Base-by-base conservation (phyloP, 2,113 vertebrate species). In the Tyto alba region DNA sequence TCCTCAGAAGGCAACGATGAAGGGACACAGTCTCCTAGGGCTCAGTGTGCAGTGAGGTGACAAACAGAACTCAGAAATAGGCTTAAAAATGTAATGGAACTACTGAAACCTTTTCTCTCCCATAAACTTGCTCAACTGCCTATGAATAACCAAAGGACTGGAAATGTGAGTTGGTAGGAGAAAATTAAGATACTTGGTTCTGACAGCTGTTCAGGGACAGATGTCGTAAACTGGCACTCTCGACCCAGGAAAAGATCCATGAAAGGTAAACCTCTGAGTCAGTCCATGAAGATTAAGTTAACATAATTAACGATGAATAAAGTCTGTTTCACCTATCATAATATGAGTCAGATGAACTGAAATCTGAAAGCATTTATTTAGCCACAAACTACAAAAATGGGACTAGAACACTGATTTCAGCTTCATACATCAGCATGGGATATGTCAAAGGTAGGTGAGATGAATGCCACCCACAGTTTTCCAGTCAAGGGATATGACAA, bases 261-360 rank as follows among this genome's bases (percentile, higher is more conserved):
- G 60, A 88, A 74, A 78, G 38, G 40, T 83, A 95, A 92, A 63
- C 53, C 29, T 85, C 45, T 1, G 5, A 86, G 50, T 63, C 63
- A 97, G 88, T 25, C 38, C 72, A 57, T 3, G 17, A 81, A 76
- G 82, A 72, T 60, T 55, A 87, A 85, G 40, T 47, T 88, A 82
- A 79, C 10, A 1, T 47, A 95, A 72, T 27, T 83, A 85, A 73
- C 13, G 8, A 94, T n/a, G 30, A 93, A 91, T 83, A 86, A 73
- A 81, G 59, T 59, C 88, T 90, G 32, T 74, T 96, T 93, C 77
- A 92, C 29, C 68, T 74, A 64, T 57, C 30, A 52, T 76, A 62
- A 85, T 85, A 76, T 90, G 67, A 94, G 62, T 83, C 90, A 88
- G 79, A 89, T n/a, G 15, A 94, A 80, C 25, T 71, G 50, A 90